Base-by-base conservation (phyloP, 2,113 vertebrate species). In the Rhinichthys klamathensis region DNA sequence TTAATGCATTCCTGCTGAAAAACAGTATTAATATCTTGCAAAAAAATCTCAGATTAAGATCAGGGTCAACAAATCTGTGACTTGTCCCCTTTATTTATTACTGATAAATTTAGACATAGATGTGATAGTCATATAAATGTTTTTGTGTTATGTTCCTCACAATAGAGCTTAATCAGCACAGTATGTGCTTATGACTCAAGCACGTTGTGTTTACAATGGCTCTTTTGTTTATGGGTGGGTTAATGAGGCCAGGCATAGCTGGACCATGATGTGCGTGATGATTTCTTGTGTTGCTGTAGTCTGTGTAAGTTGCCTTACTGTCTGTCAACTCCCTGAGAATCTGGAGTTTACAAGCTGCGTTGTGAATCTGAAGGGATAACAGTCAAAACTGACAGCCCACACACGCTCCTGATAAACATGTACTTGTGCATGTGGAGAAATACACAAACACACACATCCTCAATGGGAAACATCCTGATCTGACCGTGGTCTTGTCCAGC, bases 321-420 rank as follows among this genome's bases (percentile, higher is more conserved):
- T 84, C 77, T 63, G 60, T 84, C 25, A 30, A 69, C 58, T 70
- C 85, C 46, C 32, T 77, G 6, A 72, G 87, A 35, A 51, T 77
- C 54, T 44, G 83, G 85, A 87, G 70, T 91, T 91, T 89, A 90
- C 91, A 82, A 85, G 85, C 65, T 84, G 76, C 86, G 87, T 83
- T 86, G 84, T 51, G 89, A 87, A 89, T 88, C 88, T 85, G 83
- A 90, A 86, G 44, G 49, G 83, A 81, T 70, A 76, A 25, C 61
- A 54, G 83, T 82, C 85, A 81, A 76, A 83, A 77, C 32, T 32
- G 56, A 61, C 72, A 82, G 80, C 60, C 80, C 80, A 87, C 84
- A 86, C 84, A 89, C 84, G 61, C 54, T 38, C 69, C 56, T 56
- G 58, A 38, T 67, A 85, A 78, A 78, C 60, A 84, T 63, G 44